Conservation (phyloP, 2,797 vertebrate genomes). For the Lagodon rhomboides region DNA sequence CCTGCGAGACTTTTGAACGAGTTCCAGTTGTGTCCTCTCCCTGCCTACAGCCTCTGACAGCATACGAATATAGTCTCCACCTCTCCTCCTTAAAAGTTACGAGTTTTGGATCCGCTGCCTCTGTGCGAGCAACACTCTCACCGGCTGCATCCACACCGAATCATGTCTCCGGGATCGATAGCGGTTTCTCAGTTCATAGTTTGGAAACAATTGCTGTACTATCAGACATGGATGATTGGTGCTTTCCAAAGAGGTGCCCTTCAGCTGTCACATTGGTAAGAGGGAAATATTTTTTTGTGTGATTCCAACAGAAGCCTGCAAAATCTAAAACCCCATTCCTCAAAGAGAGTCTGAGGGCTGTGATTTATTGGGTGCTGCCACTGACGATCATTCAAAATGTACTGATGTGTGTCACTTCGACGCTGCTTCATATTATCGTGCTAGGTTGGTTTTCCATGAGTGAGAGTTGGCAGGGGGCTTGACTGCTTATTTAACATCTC, state of each 20-base stretch:
- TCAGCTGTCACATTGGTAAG: slow-evolving; percentile 49
- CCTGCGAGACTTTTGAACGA: slow-evolving; percentile 38
- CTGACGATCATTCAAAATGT: slow-evolving; percentile 27
- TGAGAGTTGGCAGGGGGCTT: slow-evolving; percentile 27
- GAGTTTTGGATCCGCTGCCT: neutral
- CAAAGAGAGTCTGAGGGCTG: slow-evolving; percentile 11
- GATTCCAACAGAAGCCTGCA: slow-evolving; percentile 9
- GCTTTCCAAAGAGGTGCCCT: slow-evolving; percentile 35
- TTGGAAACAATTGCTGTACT: slow-evolving; percentile 3
- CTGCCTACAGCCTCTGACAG: slow-evolving; percentile 20
- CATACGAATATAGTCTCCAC: slow-evolving; percentile 18
- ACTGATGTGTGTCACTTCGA: slow-evolving; percentile 39
- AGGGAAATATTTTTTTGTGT: slow-evolving; percentile 2
- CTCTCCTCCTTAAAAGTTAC: neutral
- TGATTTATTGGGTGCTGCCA: slow-evolving; percentile 33
- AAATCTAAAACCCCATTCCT: slow-evolving; percentile 17
- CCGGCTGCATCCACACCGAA: neutral
- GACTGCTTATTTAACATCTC: slow-evolving; percentile 53
- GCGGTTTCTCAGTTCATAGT: slow-evolving; percentile 1
- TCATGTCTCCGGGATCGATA: neutral
- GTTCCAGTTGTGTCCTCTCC: slow-evolving; percentile 44
- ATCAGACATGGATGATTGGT: slow-evolving; percentile 5
- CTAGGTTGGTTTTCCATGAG: slow-evolving; percentile 36
- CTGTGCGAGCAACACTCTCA: neutral
- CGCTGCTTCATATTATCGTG: slow-evolving; percentile 36